Percentiles rank a stretch among this genome's conserved stretches.
Evolutionary conservation across 2,797 vertebrate species (phyloP).

Genomic region (Astyanax mexicanus): DNA sequence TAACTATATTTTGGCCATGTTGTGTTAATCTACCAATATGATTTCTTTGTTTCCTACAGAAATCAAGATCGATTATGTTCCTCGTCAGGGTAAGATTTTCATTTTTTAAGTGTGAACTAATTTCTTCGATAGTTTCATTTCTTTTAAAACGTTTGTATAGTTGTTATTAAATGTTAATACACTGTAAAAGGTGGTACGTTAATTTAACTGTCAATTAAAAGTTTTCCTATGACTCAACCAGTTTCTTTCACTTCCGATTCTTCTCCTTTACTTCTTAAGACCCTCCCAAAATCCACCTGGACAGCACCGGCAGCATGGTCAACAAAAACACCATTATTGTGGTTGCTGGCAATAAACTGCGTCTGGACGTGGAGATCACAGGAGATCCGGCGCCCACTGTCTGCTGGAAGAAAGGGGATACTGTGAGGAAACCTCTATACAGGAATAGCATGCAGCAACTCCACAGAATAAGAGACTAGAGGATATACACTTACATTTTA

Average conservation of each 20-base stretch:
- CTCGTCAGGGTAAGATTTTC: conserved; percentile 75
- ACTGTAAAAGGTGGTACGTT: too few relatives aligned
- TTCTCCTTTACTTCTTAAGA: conserved; percentile 70
- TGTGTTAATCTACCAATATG: conserved; percentile 12
- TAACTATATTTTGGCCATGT: background rate
- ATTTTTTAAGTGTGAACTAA: background rate
- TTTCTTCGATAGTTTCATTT: background rate
- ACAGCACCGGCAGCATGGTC: conserved; percentile 77
- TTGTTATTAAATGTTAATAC: background rate
- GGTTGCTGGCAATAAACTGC: conserved; percentile 91
- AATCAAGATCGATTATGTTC: conserved; percentile 90
- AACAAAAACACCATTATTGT: conserved; percentile 84
- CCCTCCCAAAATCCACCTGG: conserved; percentile 92
- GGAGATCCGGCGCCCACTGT: conserved; percentile 88
- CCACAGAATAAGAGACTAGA: background rate
- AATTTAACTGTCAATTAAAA: too few relatives aligned
- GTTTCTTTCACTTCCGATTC: background rate
- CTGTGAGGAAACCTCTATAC: conserved; percentile 67
- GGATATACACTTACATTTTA: background rate
- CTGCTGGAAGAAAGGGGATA: conserved; percentile 82
- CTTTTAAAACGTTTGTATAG: background rate
- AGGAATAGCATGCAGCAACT: background rate
- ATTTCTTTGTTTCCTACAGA: conserved; percentile 70
- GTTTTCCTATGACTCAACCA: background rate
- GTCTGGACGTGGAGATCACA: conserved; percentile 86